Evolutionary conservation across 2,888 invertebrate species (phyloP), one percentile per base, ranked within the genome.

Genomic region (Acrobasis suavella): DNA sequence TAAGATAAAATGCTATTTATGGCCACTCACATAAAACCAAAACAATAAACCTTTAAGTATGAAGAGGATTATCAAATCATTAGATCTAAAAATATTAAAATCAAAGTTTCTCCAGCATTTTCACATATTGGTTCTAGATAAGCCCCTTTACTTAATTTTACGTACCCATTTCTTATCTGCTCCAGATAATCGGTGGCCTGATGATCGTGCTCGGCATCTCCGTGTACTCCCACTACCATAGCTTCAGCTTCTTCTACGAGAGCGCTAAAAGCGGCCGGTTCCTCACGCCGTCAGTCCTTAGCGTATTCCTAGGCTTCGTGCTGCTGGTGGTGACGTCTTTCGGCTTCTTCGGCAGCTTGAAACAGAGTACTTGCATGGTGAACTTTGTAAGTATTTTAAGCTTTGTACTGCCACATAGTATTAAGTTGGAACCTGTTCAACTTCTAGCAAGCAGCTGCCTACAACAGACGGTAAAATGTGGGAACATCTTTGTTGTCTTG

Each of bases 301-400:
- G 97, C 50, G 95, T 97, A 17, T 94, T 95, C 14, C 93, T 96
- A 50, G 97, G 97, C 0, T 91, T 95, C 62, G 87, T 95, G 56
- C 93, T 97, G 58, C 93, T 97, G 71, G 86, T 97, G 60, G 93
- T 97, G 14, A 96, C 97, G 0, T 94, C 96, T 71, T 96, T 97
- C 70, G 97, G 97, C 39, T 97, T 97, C 86, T 95, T 96, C 72
- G 97, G 97, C 39, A 97, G 97, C 6, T 86, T 96, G 72, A 96
- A 94, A 76, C 95, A 96, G 82, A 97, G 96, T 85, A 96, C 96
- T 5, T 94, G 94, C 72, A 90, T 95, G 86, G 94, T 95, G 39
- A 94, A 95, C 67, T 81, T 92, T 81, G 95, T 95, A 72, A 74
- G 91, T 74, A 59, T 10, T 32, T 8, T 7, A 6, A 7, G 32